Conservation (phyloP, 2,888 invertebrate species). For the Gibbula magus region DNA sequence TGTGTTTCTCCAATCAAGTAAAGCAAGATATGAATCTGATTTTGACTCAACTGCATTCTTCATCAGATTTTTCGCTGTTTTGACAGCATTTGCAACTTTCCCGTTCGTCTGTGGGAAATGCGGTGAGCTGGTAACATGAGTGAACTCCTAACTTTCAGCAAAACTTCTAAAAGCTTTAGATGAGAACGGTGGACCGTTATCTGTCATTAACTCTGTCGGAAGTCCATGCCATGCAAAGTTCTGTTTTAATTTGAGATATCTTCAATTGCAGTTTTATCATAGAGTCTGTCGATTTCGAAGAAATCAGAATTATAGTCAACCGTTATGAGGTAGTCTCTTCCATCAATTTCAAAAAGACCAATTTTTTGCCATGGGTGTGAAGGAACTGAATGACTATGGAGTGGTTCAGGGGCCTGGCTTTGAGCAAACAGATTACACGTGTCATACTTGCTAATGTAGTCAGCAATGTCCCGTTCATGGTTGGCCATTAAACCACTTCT, state of each 20-base stretch:
- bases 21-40: background rate
- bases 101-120: constrained; percentile 26
- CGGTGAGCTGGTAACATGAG: constrained; percentile 20
- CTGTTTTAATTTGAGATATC: background rate
- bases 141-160: constrained; percentile 23
- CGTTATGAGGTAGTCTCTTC: too few relatives aligned
- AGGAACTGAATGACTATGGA: too few relatives aligned
- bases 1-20: background rate
- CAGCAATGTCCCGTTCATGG: background rate
- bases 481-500: too few relatives aligned
- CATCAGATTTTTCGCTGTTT: background rate
- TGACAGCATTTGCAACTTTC: constrained; percentile 22
- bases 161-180: constrained; percentile 13
- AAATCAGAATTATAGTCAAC: too few relatives aligned
- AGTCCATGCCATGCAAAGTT: constrained; percentile 17
- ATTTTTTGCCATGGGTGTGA: too few relatives aligned
- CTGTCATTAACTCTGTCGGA: constrained; percentile 15
- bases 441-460: background rate
- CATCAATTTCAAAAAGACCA: too few relatives aligned
- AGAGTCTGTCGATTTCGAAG: too few relatives aligned
- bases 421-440: background rate
- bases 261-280: too few relatives aligned
- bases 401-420: background rate
- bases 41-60: background rate
- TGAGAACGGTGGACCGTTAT: constrained; percentile 26